A percentile compares a stretch with the other conserved stretches of the same genome.
These are phyloP conservation scores for Etheostoma nigrum DNA, from an alignment of 2,797 vertebrate genomes.

Conservation along the genomic window DNA sequence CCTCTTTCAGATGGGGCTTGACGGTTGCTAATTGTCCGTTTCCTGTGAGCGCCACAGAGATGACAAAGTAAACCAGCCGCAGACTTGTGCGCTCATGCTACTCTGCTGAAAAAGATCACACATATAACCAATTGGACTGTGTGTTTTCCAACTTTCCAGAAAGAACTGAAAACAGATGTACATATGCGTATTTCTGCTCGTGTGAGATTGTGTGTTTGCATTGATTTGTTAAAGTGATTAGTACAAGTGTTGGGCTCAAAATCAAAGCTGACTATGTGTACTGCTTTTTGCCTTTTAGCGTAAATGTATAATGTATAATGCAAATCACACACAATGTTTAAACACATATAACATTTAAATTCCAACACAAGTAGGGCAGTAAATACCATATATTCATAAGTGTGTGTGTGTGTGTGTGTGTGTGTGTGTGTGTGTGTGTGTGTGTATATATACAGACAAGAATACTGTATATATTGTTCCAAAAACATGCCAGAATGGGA, in stretches of 20 bases:
- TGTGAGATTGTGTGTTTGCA: not conserved
- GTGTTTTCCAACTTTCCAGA: not conserved
- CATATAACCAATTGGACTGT: slow-evolving; percentile 1
- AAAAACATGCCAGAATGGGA: not conserved
- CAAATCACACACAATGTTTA: too few relatives aligned
- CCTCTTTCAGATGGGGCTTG: not conserved
- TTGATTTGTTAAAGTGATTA: not conserved
- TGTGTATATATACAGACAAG: too few relatives aligned
- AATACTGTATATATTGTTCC: not conserved
- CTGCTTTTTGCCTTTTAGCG: too few relatives aligned
- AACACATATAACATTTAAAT: too few relatives aligned
- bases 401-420: too few relatives aligned
- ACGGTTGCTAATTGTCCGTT: slow-evolving; percentile 8
- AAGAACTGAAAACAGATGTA: not conserved
- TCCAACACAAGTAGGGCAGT: too few relatives aligned
- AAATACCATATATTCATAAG: too few relatives aligned
- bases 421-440: too few relatives aligned
- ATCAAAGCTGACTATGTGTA: too few relatives aligned
- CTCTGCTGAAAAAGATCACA: not conserved
- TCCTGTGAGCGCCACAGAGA: slow-evolving; percentile 2
- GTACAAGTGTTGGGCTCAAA: not conserved
- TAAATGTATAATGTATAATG: too few relatives aligned
- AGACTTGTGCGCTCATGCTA: not conserved
- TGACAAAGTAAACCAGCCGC: slow-evolving; percentile 1
- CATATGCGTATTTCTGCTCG: not conserved